Percentiles rank a stretch among this genome's conserved stretches.
Conservation (phyloP, 37 sponge, comb jelly and placozoan genomes). For the Crambe crambe region DNA sequence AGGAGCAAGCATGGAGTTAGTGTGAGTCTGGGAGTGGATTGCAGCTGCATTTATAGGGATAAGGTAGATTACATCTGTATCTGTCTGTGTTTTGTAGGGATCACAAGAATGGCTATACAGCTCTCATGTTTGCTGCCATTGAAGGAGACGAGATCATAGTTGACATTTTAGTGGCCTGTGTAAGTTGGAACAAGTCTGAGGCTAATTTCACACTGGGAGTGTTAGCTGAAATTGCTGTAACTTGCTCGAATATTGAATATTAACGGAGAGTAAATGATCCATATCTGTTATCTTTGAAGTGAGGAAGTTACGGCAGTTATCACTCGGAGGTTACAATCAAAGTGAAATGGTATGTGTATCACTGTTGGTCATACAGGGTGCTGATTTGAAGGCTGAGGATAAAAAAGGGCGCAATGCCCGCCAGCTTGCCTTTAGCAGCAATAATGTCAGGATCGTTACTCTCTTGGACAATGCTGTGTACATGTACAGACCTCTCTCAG, state of each 20-base stretch:
- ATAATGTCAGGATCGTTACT: conserved; percentile 76
- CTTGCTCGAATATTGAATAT: too few relatives aligned
- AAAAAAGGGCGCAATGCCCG: conserved; percentile 75
- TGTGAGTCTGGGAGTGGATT: conserved; percentile 25
- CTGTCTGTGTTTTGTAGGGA: conserved; percentile 46
- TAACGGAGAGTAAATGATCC: too few relatives aligned
- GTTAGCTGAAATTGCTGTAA: too few relatives aligned
- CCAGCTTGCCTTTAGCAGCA: conserved; percentile 57
- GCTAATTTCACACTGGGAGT: too few relatives aligned
- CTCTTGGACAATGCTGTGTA: conserved; percentile 67
- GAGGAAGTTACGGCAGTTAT: too few relatives aligned
- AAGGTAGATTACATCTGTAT: too few relatives aligned
- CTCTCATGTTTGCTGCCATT: conserved; percentile 73
- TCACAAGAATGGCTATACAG: conserved; percentile 45
- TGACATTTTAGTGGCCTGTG: conserved; percentile 73
- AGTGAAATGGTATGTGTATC: too few relatives aligned
- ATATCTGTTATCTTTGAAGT: too few relatives aligned
- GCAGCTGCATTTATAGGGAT: neutral
- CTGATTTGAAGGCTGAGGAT: conserved; percentile 39
- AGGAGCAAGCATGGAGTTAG: conserved; percentile 69
- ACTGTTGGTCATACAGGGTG: too few relatives aligned
- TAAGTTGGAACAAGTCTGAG: too few relatives aligned
- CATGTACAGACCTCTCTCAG: neutral
- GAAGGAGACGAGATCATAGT: conserved; percentile 85
- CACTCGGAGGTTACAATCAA: too few relatives aligned